phyloP scores from a whole-genome alignment of 2,113 vertebrate species.

The Cromileptes altivelis region DNA sequence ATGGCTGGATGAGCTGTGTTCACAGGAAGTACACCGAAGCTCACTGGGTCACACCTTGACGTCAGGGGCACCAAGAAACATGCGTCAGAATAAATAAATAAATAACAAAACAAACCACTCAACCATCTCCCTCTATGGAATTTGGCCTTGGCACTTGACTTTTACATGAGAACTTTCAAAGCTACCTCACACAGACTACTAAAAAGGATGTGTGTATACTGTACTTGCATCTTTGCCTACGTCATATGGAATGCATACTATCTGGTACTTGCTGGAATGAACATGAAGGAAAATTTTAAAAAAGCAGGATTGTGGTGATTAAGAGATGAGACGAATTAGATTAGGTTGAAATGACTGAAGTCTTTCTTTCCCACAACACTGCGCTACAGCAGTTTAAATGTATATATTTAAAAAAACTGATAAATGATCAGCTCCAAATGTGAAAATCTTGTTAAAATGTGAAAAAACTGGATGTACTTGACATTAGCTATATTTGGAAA shows the following conservation, averaged over 20 bases:
- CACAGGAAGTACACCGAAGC: constrained; percentile 64
- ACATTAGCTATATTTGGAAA: not conserved
- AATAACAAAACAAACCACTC: constrained; percentile 55
- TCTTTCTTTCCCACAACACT: not conserved
- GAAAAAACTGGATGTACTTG: not conserved
- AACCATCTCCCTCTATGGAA: constrained; percentile 41
- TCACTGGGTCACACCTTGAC: constrained; percentile 60
- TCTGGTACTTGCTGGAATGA: not conserved
- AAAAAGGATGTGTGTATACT: not conserved
- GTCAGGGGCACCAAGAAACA: constrained; percentile 53
- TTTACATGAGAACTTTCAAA: constrained; percentile 27
- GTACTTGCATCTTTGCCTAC: not conserved
- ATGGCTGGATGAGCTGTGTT: constrained; percentile 72
- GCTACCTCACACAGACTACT: not conserved
- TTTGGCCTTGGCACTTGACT: constrained; percentile 17
- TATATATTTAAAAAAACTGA: no score
- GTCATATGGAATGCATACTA: not conserved
- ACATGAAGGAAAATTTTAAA: not conserved
- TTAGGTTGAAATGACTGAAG: not conserved
- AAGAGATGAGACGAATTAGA: not conserved
- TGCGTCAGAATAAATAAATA: constrained; percentile 54
- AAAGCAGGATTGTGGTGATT: not conserved
- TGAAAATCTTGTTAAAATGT: not conserved
- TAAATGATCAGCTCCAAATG: not conserved
- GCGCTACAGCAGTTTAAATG: not conserved